phyloP scores from a whole-genome alignment of 1,140 invertebrate species.

The Triops cancriformis region DNA sequence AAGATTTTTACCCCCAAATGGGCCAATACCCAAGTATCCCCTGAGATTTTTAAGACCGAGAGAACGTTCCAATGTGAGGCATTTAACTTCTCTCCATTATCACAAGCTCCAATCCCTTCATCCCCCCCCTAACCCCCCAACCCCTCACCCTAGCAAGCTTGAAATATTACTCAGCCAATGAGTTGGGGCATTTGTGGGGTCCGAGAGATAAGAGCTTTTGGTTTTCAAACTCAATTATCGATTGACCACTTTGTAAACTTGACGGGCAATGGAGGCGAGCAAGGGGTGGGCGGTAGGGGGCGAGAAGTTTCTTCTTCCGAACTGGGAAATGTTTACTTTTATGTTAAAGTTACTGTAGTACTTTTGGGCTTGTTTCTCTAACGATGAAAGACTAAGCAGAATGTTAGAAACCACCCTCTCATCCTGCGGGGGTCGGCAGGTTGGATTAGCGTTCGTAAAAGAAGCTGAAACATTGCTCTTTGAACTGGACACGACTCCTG shows the following conservation, averaged over 20 bases:
- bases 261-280: background rate
- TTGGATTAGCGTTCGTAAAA: background rate
- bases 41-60: background rate
- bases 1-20: background rate
- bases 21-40: background rate
- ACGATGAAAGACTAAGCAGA: no score
- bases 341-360: no score
- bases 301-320: no score
- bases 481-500: constrained; percentile 12
- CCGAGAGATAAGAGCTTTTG: background rate
- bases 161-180: constrained; percentile 1
- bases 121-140: background rate
- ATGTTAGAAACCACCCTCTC: no score
- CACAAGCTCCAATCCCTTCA: background rate
- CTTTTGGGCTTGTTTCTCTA: no score
- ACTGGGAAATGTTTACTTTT: no score
- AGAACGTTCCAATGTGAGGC: background rate
- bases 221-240: constrained; percentile 14
- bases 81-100: background rate
- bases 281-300: background rate
- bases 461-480: background rate
- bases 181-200: background rate
- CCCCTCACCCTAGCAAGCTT: background rate
- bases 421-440: background rate
- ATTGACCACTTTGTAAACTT: background rate